Conservation (phyloP, 2,113 vertebrate species). For the Hylia prasina region DNA sequence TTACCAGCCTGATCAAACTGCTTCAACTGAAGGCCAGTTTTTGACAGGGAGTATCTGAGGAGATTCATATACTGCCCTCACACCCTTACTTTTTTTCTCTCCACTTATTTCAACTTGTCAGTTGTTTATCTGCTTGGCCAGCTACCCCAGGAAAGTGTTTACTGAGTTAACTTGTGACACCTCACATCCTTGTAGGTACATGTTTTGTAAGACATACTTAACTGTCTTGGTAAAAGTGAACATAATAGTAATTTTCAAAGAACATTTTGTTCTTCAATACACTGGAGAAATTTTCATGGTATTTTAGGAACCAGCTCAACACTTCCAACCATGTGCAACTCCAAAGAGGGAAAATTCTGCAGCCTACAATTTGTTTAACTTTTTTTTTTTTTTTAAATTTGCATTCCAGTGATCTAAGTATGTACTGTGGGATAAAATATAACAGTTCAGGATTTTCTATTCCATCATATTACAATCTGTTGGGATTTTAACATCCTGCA, state of each 20-base stretch:
- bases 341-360: background rate
- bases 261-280: background rate
- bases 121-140: slow-evolving; percentile 6
- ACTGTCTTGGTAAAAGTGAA: background rate
- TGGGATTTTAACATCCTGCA: background rate
- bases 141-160: background rate
- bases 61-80: background rate
- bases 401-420: background rate
- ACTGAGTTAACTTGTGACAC: background rate
- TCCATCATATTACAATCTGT: background rate
- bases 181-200: background rate
- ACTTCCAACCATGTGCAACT: background rate
- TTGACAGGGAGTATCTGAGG: background rate
- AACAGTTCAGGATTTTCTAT: background rate
- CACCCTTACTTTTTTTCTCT: background rate
- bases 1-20: background rate
- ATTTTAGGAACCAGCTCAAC: slow-evolving; percentile 2
- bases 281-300: background rate
- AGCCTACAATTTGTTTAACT: background rate
- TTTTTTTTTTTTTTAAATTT: background rate
- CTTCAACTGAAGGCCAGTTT: background rate
- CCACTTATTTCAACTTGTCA: background rate
- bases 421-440: background rate
- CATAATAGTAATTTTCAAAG: background rate
- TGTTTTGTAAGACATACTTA: background rate